Base-by-base conservation (phyloP, 2,113 vertebrate genomes). In the Sprattus sprattus region DNA sequence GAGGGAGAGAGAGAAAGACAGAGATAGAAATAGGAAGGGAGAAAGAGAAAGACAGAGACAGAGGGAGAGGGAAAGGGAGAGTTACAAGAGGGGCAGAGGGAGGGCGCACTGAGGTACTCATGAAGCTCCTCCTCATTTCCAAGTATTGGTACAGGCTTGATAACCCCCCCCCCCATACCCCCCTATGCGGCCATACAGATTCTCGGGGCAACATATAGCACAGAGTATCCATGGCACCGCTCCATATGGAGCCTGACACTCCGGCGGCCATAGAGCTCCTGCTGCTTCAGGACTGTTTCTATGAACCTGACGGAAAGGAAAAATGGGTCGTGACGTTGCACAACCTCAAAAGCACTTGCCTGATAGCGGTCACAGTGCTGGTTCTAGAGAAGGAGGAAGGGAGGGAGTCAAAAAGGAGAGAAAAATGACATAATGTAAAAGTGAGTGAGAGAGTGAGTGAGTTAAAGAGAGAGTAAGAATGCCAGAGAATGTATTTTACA, bases 1-100 rank as follows among this genome's bases (percentile, higher is more conserved):
- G 81, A 87, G 86, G 83, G 89, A 91, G 49, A 25, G 67, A 78
- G 39, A 45, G 47, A 80, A 46, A 54, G n/a, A 15, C 20, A 47
- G 71, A 67, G 71, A 78, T 9, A 78, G 71, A 15, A 9, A 75
- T 28, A 32, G 1, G 16, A 16, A 75, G 67, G 25, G n/a, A 49
- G 83, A 2, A 60, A 75, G 45, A 0, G 15, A 71, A 60, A 28
- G 39, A 86, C 22, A 60, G 22, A 52, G 28, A 13, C 25, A 83
- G 28, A 39, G 11, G 15, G 60, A 82, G 49, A 78, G 16, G 85
- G 6, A 81, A 3, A 45, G 16, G 57, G 6, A 88, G 0, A 88
- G 50, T 90, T 91, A 88, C 28, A 25, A n/a, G 83, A 87, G 32
- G 64, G 64, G 10, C 64, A 71, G 64, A 3, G 64, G 25, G 64